These are phyloP conservation scores for Parotia lawesii DNA, from an alignment of 2,113 vertebrate genomes.

Conservation along the genomic window DNA sequence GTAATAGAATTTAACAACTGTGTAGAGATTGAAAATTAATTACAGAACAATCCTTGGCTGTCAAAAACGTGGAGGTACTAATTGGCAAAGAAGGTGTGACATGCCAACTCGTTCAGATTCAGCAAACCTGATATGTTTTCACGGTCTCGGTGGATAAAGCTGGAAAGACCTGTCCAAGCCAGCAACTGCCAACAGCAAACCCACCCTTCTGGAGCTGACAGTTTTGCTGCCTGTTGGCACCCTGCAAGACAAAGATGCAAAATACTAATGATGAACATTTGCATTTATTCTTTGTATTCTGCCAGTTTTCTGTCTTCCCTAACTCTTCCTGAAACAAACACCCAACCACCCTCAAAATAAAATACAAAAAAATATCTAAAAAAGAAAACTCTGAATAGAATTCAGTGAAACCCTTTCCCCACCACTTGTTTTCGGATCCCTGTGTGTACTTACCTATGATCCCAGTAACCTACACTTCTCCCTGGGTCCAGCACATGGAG, in stretches of 20 bases:
- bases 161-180: not conserved
- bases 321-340: not conserved
- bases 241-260: not conserved
- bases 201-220: not conserved
- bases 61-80: not conserved
- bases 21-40: not conserved
- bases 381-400: not conserved
- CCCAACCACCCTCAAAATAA: not conserved
- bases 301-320: not conserved
- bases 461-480: not conserved
- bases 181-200: not conserved
- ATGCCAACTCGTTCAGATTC: not conserved
- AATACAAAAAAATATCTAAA: not conserved
- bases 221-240: not conserved
- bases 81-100: not conserved
- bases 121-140: not conserved
- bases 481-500: not conserved
- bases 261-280: not conserved
- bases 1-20: not conserved
- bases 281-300: not conserved
- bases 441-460: not conserved
- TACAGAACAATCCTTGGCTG: not conserved
- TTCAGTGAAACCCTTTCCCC: not conserved
- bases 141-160: not conserved
- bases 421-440: not conserved